These are phyloP conservation scores for Drosophila lowei DNA, from an alignment of 1,140 invertebrate species.

Conservation along the genomic window DNA sequence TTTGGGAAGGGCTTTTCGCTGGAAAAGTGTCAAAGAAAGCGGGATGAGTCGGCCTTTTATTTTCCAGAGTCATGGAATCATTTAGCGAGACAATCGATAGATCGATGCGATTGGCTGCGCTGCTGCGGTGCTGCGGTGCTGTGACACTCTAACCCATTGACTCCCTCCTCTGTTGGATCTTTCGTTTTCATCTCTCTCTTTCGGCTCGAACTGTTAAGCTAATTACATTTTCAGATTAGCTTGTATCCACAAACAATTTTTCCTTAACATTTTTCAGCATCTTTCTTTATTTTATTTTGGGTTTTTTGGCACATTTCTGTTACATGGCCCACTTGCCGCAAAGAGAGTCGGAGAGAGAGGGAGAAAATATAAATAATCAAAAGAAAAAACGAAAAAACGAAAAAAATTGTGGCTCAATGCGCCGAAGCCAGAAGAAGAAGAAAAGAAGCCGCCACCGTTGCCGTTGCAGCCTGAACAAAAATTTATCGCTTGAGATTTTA, in stretches of 20 bases:
- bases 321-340: constrained; percentile 65
- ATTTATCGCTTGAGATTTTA: constrained; percentile 66
- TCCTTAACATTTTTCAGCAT: constrained; percentile 19
- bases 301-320: constrained; percentile 64
- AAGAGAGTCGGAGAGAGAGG: constrained; percentile 1
- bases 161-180: constrained; percentile 20
- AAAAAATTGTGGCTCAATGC: constrained; percentile 29
- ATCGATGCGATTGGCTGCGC: background rate
- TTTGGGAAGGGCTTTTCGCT: constrained; percentile 5
- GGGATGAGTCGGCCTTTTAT: constrained; percentile 32
- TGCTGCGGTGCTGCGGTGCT: no score
- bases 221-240: constrained; percentile 72
- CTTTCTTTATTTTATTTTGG: constrained; percentile 34
- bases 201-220: constrained; percentile 35
- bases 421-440: constrained; percentile 9
- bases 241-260: constrained; percentile 36
- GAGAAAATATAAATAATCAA: constrained; percentile 41
- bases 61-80: constrained; percentile 20
- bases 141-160: constrained; percentile 41
- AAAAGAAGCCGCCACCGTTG: constrained; percentile 28
- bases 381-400: background rate
- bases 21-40: constrained; percentile 52
- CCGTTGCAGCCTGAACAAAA: constrained; percentile 39
- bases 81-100: constrained; percentile 13
- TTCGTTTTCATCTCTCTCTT: constrained; percentile 10